A percentile compares a stretch with the other conserved stretches of the same genome.
Evolutionary conservation across 2,113 vertebrate species (phyloP).

Genomic region (Marmota flaviventris): DNA sequence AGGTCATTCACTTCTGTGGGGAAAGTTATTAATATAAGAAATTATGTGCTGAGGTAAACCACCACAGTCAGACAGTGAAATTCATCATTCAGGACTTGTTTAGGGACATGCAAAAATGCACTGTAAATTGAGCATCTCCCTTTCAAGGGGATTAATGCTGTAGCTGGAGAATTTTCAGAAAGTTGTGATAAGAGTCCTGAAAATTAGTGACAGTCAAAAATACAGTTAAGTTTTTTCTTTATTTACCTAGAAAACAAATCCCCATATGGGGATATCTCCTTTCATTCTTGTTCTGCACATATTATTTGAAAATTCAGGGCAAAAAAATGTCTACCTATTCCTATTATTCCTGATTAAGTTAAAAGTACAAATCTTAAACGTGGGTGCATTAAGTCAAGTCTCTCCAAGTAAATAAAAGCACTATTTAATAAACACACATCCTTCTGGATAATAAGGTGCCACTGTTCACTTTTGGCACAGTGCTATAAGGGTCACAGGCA

Average conservation of each 20-base stretch:
- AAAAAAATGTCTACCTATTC: not conserved
- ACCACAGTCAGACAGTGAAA: constrained; percentile 83
- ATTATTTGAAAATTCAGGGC: not conserved
- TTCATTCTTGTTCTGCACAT: not conserved
- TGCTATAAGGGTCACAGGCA: not conserved
- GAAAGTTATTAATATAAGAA: constrained; percentile 86
- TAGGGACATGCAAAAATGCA: constrained; percentile 76
- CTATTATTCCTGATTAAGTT: not conserved
- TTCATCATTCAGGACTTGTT: constrained; percentile 83
- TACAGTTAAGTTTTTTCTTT: not conserved
- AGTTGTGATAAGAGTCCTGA: not conserved
- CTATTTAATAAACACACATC: not conserved
- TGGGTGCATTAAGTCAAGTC: constrained; percentile 41
- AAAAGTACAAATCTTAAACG: not conserved
- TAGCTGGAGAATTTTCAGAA: constrained; percentile 69
- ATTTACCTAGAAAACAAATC: constrained; percentile 37
- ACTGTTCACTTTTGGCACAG: not conserved
- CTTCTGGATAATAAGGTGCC: not conserved
- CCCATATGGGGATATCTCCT: not conserved
- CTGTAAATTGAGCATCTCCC: constrained; percentile 65
- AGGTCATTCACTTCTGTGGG: constrained; percentile 80
- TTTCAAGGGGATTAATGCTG: constrained; percentile 73
- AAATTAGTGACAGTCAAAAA: not conserved
- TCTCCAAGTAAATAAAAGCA: constrained; percentile 50
- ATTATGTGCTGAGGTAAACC: constrained; percentile 86